Evolutionary conservation across 2,113 vertebrate genomes (phyloP).

Genomic region (Hyperoodon ampullatus): DNA sequence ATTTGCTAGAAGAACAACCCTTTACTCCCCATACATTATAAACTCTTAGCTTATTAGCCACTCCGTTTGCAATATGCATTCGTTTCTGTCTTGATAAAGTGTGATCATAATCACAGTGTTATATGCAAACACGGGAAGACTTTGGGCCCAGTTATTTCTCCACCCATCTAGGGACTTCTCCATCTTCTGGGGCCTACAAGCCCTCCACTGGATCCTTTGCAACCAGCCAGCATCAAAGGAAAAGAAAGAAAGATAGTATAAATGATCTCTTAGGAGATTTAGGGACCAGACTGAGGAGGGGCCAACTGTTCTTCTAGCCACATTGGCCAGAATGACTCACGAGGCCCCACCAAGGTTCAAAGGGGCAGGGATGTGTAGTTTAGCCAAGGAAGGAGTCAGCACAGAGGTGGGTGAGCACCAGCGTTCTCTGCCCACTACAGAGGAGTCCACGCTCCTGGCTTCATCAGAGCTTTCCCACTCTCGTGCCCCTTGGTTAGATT

Average conservation of each 20-base stretch:
- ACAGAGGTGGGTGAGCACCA: accelerated
- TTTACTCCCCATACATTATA: accelerated
- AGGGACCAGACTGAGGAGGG: background rate
- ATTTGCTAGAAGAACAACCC: background rate
- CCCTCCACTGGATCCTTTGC: accelerated
- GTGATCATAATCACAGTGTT: background rate
- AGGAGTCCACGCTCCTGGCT: accelerated
- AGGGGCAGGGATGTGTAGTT: too few relatives aligned
- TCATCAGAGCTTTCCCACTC: accelerated
- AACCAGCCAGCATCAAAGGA: background rate
- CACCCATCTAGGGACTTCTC: background rate
- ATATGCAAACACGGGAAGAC: too few relatives aligned
- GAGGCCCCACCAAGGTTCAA: background rate
- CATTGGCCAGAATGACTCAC: background rate
- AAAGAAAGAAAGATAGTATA: accelerated
- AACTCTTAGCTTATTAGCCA: background rate
- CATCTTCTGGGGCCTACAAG: background rate
- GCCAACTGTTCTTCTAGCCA: background rate
- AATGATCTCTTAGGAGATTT: background rate
- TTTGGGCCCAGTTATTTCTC: background rate
- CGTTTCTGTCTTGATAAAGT: background rate
- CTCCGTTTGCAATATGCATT: accelerated
- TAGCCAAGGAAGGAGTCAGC: accelerated
- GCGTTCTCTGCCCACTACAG: accelerated
- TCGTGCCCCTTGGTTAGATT: too few relatives aligned